Evolutionary conservation across 1,140 invertebrate species (phyloP), one percentile per base, ranked within the genome.

Genomic region (Cydia strobilella): DNA sequence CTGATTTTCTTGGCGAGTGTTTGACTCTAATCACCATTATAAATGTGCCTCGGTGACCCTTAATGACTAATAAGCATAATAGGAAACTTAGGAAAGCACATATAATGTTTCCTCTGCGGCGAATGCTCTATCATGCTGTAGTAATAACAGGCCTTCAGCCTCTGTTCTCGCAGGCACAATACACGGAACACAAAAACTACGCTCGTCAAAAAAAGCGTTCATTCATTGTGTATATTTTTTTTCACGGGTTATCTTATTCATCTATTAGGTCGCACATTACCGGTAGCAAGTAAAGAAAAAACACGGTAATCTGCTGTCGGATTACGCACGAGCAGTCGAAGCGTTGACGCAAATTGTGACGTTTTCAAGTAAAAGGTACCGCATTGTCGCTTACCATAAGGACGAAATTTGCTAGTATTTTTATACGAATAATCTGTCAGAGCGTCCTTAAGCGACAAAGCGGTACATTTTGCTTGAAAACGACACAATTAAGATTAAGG

Each of bases 141-240:
- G 7, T 9, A 59, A 23, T 59, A 20, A 59, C 18, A 20, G 7
- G 9, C 27, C 63, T 39, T n/a, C 65, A 31, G 31, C 23, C 23
- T 18, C 65, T 69, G 31, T 39, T 39, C n/a, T 39, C 31, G 15
- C n/a, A n/a, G 15, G 3, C 6, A 35, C 42, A 54, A 13, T 51
- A 45, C 25, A 25, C 71, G 7, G 35, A 73, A 48, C 27, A 72
- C 39, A 59, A 59, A 59, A 59, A 59, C 20, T 59, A 23, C 15
- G 54, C 51, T 54, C 6, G 23, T 18, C 2, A 20, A 45, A 48
- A 72, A 72, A 42, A 23, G 18, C 45, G 6, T 73, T 51, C n/a
- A 27, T 73, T 51, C 72, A 54, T 27, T 31, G 71, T 48, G n/a
- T 69, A 69, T 69, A 51, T 73, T 54, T 73, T 73, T 45, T 73